Evolutionary conservation across 2,797 vertebrate genomes (phyloP).

Genomic region (Apogon hyalosoma): DNA sequence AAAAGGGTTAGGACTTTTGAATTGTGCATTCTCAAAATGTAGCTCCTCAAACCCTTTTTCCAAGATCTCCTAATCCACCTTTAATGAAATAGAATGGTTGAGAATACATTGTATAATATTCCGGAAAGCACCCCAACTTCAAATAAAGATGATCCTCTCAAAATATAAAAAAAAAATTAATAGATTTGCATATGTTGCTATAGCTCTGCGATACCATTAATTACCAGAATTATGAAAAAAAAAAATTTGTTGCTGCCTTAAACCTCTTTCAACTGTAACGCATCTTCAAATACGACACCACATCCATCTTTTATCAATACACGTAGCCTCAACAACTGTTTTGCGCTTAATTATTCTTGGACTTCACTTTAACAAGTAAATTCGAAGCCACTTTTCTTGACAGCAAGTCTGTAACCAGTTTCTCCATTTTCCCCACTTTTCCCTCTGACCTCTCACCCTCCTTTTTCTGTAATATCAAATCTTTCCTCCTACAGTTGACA

Average conservation of each 20-base stretch:
- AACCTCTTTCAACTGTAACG: too few relatives aligned
- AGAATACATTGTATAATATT: neutral
- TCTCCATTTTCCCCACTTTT: neutral
- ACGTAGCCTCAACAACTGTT: neutral
- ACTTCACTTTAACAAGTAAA: neutral
- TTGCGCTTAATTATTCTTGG: neutral
- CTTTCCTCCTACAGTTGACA: constrained; percentile 18
- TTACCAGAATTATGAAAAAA: too few relatives aligned
- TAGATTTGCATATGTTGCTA: neutral
- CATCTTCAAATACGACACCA: too few relatives aligned
- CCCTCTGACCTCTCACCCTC: constrained; percentile 3
- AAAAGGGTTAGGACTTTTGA: too few relatives aligned
- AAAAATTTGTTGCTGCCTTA: neutral
- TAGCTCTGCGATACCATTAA: neutral
- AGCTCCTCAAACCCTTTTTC: too few relatives aligned
- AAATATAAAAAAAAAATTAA: neutral
- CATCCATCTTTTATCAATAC: neutral
- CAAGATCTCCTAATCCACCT: too few relatives aligned
- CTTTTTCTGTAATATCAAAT: neutral
- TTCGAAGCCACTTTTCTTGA: constrained; percentile 3
- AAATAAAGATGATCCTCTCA: neutral
- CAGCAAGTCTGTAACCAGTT: neutral
- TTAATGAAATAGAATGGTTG: neutral
- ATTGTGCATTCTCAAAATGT: too few relatives aligned
- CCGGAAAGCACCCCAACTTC: neutral